phyloP scores from a whole-genome alignment of 2,797 vertebrate genomes.

The Macropus fuliginosus region DNA sequence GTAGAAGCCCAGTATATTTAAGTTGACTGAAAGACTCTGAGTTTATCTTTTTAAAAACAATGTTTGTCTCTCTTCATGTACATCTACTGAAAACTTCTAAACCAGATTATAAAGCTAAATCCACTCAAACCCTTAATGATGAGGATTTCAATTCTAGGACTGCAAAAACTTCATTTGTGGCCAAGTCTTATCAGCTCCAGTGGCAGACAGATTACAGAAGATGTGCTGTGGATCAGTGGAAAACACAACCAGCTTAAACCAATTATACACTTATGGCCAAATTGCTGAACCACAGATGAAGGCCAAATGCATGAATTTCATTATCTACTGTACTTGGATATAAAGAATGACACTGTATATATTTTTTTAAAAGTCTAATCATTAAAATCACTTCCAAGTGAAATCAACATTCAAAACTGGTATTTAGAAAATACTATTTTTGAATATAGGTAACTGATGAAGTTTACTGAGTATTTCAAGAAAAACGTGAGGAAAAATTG shows the following conservation, averaged over 20 bases:
- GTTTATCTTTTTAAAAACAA: slow-evolving; percentile 68
- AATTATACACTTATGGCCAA: slow-evolving; percentile 85
- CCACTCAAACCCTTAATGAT: slow-evolving; percentile 90
- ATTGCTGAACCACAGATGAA: slow-evolving; percentile 80
- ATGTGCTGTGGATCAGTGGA: slow-evolving; percentile 83
- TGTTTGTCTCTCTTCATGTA: slow-evolving; percentile 79
- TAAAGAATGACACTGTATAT: slow-evolving; percentile 50
- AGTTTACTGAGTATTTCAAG: slow-evolving; percentile 54
- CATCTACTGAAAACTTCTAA: slow-evolving; percentile 90
- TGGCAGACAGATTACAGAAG: slow-evolving; percentile 90
- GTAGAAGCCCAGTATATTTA: slow-evolving; percentile 37
- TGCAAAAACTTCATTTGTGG: slow-evolving; percentile 87
- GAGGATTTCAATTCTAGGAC: slow-evolving; percentile 89
- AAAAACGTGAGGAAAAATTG: slow-evolving; percentile 30
- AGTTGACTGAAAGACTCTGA: slow-evolving; percentile 69
- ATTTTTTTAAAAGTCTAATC: slow-evolving; percentile 32
- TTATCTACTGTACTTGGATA: slow-evolving; percentile 62
- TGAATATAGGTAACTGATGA: slow-evolving; percentile 14
- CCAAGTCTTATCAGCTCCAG: slow-evolving; percentile 91
- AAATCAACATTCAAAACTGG: slow-evolving; percentile 37
- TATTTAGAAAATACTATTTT: slow-evolving; percentile 44
- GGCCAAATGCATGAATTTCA: slow-evolving; percentile 79
- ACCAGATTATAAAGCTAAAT: slow-evolving; percentile 94
- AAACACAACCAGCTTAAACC: slow-evolving; percentile 84
- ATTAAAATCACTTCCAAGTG: slow-evolving; percentile 5